Evolutionary conservation across 1,140 invertebrate species (phyloP).

Genomic region (Cydia pomonella): DNA sequence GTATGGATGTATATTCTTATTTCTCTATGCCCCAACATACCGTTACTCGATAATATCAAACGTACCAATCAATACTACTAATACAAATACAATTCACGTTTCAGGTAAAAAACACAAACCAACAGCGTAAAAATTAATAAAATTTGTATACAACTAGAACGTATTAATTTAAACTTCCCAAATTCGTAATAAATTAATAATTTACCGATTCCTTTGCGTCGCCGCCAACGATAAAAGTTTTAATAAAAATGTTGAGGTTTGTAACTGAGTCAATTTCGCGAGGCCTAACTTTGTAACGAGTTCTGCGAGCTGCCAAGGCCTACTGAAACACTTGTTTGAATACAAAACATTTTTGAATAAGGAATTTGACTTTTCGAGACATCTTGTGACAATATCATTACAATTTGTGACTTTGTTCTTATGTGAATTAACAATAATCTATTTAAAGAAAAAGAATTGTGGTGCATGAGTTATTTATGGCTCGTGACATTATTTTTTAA

Average conservation of each 20-base stretch:
- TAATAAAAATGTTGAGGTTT: constrained; percentile 46
- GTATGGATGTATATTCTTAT: no score
- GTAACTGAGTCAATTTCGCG: constrained; percentile 43
- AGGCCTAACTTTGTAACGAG: constrained; percentile 47
- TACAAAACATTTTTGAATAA: not conserved
- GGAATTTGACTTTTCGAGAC: not conserved
- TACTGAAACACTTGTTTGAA: constrained; percentile 17
- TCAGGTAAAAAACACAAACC: no score
- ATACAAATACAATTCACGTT: not conserved
- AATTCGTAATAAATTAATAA: constrained; percentile 14
- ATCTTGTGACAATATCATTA: not conserved
- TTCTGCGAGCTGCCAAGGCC: constrained; percentile 34
- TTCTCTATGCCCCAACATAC: no score
- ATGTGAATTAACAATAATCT: no score
- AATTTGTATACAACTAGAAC: not conserved
- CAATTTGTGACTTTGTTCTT: no score
- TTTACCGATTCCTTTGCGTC: constrained; percentile 40
- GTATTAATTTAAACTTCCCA: constrained; percentile 5
- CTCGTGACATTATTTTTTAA: no score
- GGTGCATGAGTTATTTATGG: no score
- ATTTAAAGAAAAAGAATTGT: no score
- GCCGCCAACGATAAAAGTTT: constrained; percentile 39
- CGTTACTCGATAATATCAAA: not conserved
- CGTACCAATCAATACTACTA: no score
- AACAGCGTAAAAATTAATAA: not conserved